Base-by-base conservation (phyloP, 2,113 vertebrate genomes). In the Ceuthmochares aereus region DNA sequence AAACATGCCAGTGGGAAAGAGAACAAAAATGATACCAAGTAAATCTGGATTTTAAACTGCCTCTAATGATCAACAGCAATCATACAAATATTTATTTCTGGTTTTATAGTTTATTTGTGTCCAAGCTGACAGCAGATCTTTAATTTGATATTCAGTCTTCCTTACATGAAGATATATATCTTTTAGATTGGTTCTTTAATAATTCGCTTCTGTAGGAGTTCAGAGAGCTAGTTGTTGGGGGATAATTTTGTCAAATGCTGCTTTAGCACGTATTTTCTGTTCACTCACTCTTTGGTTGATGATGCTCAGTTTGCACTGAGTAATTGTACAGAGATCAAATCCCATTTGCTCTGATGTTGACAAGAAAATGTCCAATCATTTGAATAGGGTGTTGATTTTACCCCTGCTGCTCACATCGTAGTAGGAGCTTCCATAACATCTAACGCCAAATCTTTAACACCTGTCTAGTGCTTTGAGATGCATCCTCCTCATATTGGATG, bases 41-140 rank as follows among this genome's bases (percentile, higher is more conserved):
- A 93, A 92, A 93, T 81, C 73, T 90, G 56, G 79, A 87, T 75
- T 93, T 95, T 90, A 92, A 90, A 87, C 93, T 89, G 68, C 23
- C 26, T 64, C 73, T 93, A 72, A 93, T 87, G 84, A 90, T 84
- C 86, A 89, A 81, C 47, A 77, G 76, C 80, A 89, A 93, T 84
- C 60, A 84, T 30, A 83, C 86, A 90, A 96, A 95, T 96, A 84
- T 95, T 96, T 96, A 89, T 81, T 93, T 87, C 13, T 74, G 18
- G 12, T 25, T 89, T 93, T 84, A 47, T 12, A 32, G 36, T 92
- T 94, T 82, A 81, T 92, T 90, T 90, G 72, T 70, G 22, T 55
- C 92, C 77, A 90, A 68, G 42, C 42, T 81, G 73, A 84, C 42
- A 70, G 75, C 37, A 77, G 68, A 84, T 85, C 52, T 91, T 94